These are phyloP conservation scores for Oxyscelio sp. DNA, from an alignment of 2,888 invertebrate genomes.

Conservation along the genomic window DNA sequence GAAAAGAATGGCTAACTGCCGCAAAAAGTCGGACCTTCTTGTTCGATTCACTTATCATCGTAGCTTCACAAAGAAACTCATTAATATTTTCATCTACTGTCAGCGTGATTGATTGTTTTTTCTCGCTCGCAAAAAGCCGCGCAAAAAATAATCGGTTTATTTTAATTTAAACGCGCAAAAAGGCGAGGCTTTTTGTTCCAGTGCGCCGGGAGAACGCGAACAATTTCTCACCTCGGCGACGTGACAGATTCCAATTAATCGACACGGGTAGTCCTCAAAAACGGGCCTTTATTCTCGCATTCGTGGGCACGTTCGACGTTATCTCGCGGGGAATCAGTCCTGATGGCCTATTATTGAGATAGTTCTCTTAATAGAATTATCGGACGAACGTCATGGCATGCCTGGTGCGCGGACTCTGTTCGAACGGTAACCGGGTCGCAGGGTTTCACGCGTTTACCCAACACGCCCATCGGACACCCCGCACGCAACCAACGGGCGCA, in stretches of 20 bases:
- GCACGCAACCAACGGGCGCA: not conserved
- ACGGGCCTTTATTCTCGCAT: slow-evolving; percentile 22
- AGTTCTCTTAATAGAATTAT: slow-evolving; percentile 59
- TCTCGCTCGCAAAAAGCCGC: not conserved
- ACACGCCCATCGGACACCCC: slow-evolving; percentile 39
- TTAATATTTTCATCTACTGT: slow-evolving; percentile 55
- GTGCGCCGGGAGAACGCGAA: slow-evolving; percentile 24
- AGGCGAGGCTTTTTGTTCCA: slow-evolving; percentile 39
- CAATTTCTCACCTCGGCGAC: slow-evolving; percentile 52
- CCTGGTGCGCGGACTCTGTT: slow-evolving; percentile 41
- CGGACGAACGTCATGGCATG: slow-evolving; percentile 34
- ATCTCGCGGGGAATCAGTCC: slow-evolving; percentile 33
- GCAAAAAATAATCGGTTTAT: slow-evolving; percentile 41
- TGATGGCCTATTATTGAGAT: slow-evolving; percentile 50
- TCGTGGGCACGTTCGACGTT: slow-evolving; percentile 26
- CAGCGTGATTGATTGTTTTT: slow-evolving; percentile 57
- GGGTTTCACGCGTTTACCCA: slow-evolving; percentile 25
- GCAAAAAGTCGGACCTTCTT: not conserved
- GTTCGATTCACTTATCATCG: slow-evolving; percentile 34
- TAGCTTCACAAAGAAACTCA: slow-evolving; percentile 34
- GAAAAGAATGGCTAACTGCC: not conserved
- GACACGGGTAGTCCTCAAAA: slow-evolving; percentile 42
- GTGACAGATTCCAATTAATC: slow-evolving; percentile 58
- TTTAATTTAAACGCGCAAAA: slow-evolving; percentile 30
- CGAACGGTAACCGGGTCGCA: slow-evolving; percentile 36